phyloP scores from a whole-genome alignment of 2,888 invertebrate species.

The Cartodere bifasciata region DNA sequence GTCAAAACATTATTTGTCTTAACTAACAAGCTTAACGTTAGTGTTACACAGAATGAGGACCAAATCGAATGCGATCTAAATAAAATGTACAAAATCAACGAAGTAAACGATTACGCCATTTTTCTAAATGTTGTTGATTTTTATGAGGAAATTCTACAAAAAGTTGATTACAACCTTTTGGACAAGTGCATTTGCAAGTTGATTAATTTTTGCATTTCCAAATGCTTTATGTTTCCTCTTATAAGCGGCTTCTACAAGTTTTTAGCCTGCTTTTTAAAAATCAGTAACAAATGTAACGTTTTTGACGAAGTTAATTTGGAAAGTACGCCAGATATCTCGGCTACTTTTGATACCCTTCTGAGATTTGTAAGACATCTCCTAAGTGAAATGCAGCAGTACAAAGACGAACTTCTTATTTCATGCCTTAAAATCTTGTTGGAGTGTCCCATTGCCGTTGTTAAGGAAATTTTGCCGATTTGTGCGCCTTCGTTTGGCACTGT shows the following conservation, averaged over 20 bases:
- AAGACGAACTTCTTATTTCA: conserved; percentile 47
- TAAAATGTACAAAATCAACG: conserved; percentile 34
- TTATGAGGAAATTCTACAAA: conserved; percentile 41
- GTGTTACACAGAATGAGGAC: conserved; percentile 28
- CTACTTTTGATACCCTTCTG: conserved; percentile 17
- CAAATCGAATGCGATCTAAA: conserved; percentile 27
- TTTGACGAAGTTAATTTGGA: conserved; percentile 23
- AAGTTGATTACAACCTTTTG: conserved; percentile 33
- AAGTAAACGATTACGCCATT: conserved; percentile 47
- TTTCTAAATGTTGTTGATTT: conserved; percentile 54
- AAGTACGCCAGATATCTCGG: conserved; percentile 21
- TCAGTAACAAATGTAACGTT: conserved; percentile 35
- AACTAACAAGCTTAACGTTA: conserved; percentile 40
- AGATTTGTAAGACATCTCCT: conserved; percentile 30
- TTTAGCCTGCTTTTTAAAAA: conserved; percentile 36
- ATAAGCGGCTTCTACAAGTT: conserved; percentile 59
- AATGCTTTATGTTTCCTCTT: conserved; percentile 43
- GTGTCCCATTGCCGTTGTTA: conserved; percentile 41
- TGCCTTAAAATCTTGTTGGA: conserved; percentile 46
- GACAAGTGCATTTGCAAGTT: conserved; percentile 40
- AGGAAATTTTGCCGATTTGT: conserved; percentile 30
- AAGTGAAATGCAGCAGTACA: conserved; percentile 38
- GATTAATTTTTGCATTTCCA: conserved; percentile 39
- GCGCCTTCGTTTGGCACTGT: conserved; percentile 30
- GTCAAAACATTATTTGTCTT: conserved; percentile 34